phyloP scores from a whole-genome alignment of 2,113 vertebrate species.

The Ursus arctos region DNA sequence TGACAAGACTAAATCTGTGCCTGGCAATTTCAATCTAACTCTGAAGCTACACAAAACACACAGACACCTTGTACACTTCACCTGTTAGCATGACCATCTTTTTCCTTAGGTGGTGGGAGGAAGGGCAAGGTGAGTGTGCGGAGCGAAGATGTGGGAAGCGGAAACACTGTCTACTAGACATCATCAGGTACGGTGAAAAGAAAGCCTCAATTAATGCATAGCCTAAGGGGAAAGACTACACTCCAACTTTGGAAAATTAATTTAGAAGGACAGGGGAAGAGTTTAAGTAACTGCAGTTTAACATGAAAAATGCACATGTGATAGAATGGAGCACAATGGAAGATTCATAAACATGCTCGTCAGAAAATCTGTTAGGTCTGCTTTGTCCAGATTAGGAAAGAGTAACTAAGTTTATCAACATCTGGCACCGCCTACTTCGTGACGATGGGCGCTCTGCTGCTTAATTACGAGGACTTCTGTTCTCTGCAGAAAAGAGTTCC shows the following conservation, averaged over 20 bases:
- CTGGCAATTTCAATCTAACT: slow-evolving; percentile 90
- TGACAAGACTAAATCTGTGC: slow-evolving; percentile 90
- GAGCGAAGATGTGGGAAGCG: slow-evolving; percentile 81
- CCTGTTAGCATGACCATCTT: slow-evolving; percentile 86
- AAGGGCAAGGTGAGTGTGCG: slow-evolving; percentile 83
- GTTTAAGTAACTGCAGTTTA: slow-evolving; percentile 86
- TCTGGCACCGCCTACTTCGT: slow-evolving; percentile 78
- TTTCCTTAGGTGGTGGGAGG: slow-evolving; percentile 79
- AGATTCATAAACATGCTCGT: slow-evolving; percentile 87
- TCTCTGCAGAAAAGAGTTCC: slow-evolving; percentile 81
- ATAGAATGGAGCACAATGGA: slow-evolving; percentile 85
- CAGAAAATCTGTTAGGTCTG: slow-evolving; percentile 82
- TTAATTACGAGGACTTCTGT: slow-evolving; percentile 83
- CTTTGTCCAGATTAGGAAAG: slow-evolving; percentile 82
- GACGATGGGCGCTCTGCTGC: slow-evolving; percentile 71
- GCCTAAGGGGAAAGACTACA: slow-evolving; percentile 87
- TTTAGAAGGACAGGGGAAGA: slow-evolving; percentile 86
- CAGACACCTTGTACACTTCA: slow-evolving; percentile 89
- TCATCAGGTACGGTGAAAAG: slow-evolving; percentile 70
- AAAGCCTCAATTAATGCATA: slow-evolving; percentile 86
- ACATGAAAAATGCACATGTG: slow-evolving; percentile 87
- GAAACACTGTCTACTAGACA: slow-evolving; percentile 85
- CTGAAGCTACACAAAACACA: slow-evolving; percentile 90
- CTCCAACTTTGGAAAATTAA: slow-evolving; percentile 89
- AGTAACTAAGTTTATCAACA: slow-evolving; percentile 83